Evolutionary conservation across 1,140 invertebrate species (phyloP), one percentile per base, ranked within the genome.

Genomic region (Drosophila micromelanica): DNA sequence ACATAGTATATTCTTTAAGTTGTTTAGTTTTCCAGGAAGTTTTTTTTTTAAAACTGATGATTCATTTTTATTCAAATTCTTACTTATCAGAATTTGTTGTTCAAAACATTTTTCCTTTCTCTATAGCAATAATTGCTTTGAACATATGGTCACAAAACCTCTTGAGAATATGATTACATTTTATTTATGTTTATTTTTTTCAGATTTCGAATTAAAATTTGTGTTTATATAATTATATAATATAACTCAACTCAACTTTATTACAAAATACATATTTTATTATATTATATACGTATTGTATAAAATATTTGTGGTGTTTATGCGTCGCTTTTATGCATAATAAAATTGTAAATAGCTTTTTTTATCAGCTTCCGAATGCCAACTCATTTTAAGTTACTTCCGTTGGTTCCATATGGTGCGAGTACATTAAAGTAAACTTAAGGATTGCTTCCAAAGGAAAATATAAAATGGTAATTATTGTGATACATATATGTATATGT

Each of bases 271-370:
- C 20, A 3, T 23, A 23, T 23, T 23, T n/a, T n/a, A n/a, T n/a
- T n/a, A n/a, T n/a, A n/a, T n/a, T n/a, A n/a, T n/a, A n/a, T n/a
- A n/a, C n/a, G n/a, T n/a, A n/a, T n/a, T n/a, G n/a, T n/a, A n/a
- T n/a, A n/a, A 7, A 8, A 35, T 7, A 7, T 32, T 32, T 5
- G 6, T 8, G 5, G 30, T 7, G 30, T 32, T 32, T 8, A 32
- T 7, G 30, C 6, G 5, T 32, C 6, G 30, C 45, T 46, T 23
- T 46, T 23, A 46, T 46, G 15, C 32, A 27, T 35, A 46, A 59
- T 35, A 20, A 59, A 46, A 46, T 23, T 23, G 43, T 15, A 38
- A 61, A 61, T 48, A 37, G 57, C 57, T 17, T 46, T 59, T 12
- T 43, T 38, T 37, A 60, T 61, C 32, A 48, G 13, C 38, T 30